phyloP scores from a whole-genome alignment of 2,113 vertebrate species.

The Pavo muticus region DNA sequence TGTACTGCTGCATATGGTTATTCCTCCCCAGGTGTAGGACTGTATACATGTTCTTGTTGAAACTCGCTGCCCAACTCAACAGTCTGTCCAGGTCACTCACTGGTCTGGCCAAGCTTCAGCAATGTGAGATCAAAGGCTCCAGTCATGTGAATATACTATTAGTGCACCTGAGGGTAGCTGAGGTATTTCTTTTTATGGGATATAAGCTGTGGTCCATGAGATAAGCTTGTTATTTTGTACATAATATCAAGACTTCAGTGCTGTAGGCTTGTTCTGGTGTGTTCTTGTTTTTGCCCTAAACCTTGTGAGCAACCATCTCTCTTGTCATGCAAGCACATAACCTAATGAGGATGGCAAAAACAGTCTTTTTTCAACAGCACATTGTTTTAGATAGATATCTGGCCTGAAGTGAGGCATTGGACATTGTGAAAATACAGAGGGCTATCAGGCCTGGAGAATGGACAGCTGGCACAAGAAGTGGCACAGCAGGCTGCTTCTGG shows the following conservation, averaged over 20 bases:
- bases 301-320: not conserved
- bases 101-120: not conserved
- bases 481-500: not conserved
- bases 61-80: too few relatives aligned
- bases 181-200: not conserved
- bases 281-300: not conserved
- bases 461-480: not conserved
- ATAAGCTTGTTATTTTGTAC: not conserved
- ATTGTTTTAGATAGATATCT: not conserved
- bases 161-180: accelerated
- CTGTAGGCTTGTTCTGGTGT: not conserved
- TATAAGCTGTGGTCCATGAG: not conserved
- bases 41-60: too few relatives aligned
- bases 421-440: accelerated
- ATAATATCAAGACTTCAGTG: not conserved
- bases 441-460: not conserved
- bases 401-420: not conserved
- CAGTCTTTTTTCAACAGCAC: not conserved
- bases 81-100: too few relatives aligned
- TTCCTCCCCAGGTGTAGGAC: too few relatives aligned
- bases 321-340: not conserved
- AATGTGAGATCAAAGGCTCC: not conserved
- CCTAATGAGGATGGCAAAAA: not conserved
- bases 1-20: too few relatives aligned
- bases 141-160: not conserved